Evolutionary conservation across 2,113 vertebrate genomes (phyloP).

Genomic region (Chionodraco myersi): DNA sequence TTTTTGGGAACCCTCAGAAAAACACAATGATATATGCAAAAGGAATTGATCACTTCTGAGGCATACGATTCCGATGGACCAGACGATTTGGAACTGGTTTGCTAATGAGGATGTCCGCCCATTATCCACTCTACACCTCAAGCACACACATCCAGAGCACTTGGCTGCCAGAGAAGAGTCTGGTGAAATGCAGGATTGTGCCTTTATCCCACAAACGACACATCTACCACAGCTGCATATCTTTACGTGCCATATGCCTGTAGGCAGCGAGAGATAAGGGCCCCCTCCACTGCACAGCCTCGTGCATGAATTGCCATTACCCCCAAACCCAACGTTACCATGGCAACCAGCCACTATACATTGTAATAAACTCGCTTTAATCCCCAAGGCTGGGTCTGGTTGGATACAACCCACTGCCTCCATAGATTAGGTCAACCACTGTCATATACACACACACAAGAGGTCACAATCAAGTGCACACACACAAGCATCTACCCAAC

Average conservation of each 20-base stretch:
- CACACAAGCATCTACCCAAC: slow-evolving; percentile 21
- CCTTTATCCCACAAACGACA: slow-evolving; percentile 50
- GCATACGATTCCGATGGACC: neutral
- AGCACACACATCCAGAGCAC: slow-evolving; percentile 32
- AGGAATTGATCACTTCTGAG: neutral
- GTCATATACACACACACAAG: slow-evolving; percentile 23
- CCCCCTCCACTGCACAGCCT: slow-evolving; percentile 26
- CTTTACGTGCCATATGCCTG: slow-evolving; percentile 65
- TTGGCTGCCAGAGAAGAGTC: slow-evolving; percentile 12
- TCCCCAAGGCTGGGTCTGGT: slow-evolving; percentile 47
- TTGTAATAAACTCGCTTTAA: slow-evolving; percentile 75
- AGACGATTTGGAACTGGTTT: neutral
- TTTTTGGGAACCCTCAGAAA: neutral
- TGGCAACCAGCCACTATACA: slow-evolving; percentile 74
- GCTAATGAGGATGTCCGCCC: slow-evolving; percentile 28
- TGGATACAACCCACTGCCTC: slow-evolving; percentile 55
- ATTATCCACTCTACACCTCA: slow-evolving; percentile 48
- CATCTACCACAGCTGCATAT: slow-evolving; percentile 63
- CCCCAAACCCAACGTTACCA: slow-evolving; percentile 61
- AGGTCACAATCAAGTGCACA: slow-evolving; percentile 45
- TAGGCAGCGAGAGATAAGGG: slow-evolving; percentile 63
- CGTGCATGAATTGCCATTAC: slow-evolving; percentile 45
- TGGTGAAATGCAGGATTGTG: slow-evolving; percentile 44
- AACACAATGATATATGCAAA: neutral
- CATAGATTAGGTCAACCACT: slow-evolving; percentile 47